Conservation (phyloP, 2,888 invertebrate species). For the Melangyna quadrimaculata region DNA sequence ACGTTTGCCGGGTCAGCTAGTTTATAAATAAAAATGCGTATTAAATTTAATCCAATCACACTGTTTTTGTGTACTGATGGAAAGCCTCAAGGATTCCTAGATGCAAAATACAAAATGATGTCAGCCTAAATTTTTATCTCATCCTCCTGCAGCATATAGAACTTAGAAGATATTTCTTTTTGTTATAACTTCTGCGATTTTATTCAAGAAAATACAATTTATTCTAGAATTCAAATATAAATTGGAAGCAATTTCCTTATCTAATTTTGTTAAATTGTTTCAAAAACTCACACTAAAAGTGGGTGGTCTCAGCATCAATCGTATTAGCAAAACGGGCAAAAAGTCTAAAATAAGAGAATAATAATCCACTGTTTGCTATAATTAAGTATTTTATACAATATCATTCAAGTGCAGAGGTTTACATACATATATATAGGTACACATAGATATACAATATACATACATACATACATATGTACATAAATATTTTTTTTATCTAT, state of each 20-base stretch:
- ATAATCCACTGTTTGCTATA: neutral
- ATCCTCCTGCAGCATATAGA: too few relatives aligned
- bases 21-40: too few relatives aligned
- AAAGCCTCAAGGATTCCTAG: neutral
- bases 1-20: too few relatives aligned
- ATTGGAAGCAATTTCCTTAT: slow-evolving; percentile 46
- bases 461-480: neutral
- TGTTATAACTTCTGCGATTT: neutral
- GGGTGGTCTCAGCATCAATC: neutral
- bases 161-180: neutral
- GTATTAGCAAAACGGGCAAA: neutral
- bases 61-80: too few relatives aligned
- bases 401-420: neutral
- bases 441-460: neutral
- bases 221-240: slow-evolving; percentile 22
- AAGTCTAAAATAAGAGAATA: slow-evolving; percentile 33
- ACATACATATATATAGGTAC: neutral
- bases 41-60: too few relatives aligned
- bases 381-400: neutral
- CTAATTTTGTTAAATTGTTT: slow-evolving; percentile 41
- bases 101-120: neutral
- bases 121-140: neutral
- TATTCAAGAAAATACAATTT: neutral
- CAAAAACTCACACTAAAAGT: neutral
- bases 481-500: neutral